Percentiles rank a stretch among this genome's conserved stretches.
phyloP scores from a whole-genome alignment of 1,140 invertebrate species.

The Anastrepha obliqua region DNA sequence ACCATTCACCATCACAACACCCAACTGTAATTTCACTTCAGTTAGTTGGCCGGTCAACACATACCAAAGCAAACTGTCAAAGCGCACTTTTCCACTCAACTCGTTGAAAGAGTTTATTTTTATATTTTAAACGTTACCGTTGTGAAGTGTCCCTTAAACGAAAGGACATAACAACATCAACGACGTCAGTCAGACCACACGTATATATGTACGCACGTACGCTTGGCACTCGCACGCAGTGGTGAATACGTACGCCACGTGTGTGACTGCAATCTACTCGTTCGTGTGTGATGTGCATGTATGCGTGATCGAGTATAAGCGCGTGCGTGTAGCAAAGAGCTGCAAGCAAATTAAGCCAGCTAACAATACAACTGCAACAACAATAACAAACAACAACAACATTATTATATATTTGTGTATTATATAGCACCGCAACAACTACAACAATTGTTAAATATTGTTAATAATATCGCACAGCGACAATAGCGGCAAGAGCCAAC shows the following conservation, averaged over 20 bases:
- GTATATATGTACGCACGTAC: background rate
- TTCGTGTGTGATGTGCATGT: background rate
- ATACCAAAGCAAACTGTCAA: background rate
- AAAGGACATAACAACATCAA: conserved; percentile 34
- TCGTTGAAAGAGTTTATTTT: conserved; percentile 17
- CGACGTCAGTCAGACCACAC: conserved; percentile 12
- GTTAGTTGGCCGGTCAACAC: background rate
- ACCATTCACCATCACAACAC: background rate
- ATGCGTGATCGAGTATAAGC: background rate
- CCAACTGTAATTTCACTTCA: background rate
- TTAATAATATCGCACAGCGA: background rate
- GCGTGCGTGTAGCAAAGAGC: conserved; percentile 10
- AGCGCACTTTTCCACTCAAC: conserved; percentile 1
- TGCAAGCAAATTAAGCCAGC: conserved; percentile 31
- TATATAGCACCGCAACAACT: background rate
- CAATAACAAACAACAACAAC: background rate
- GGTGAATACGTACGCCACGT: too few relatives aligned
- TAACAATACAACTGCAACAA: conserved; percentile 13
- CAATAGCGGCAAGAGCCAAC: background rate
- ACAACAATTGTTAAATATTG: background rate
- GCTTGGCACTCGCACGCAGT: too few relatives aligned
- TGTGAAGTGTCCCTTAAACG: conserved; percentile 23
- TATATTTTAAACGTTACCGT: background rate
- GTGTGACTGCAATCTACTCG: too few relatives aligned
- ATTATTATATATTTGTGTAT: too few relatives aligned